Evolutionary conservation across 1,140 invertebrate genomes (phyloP).

Genomic region (Linepithema humile): DNA sequence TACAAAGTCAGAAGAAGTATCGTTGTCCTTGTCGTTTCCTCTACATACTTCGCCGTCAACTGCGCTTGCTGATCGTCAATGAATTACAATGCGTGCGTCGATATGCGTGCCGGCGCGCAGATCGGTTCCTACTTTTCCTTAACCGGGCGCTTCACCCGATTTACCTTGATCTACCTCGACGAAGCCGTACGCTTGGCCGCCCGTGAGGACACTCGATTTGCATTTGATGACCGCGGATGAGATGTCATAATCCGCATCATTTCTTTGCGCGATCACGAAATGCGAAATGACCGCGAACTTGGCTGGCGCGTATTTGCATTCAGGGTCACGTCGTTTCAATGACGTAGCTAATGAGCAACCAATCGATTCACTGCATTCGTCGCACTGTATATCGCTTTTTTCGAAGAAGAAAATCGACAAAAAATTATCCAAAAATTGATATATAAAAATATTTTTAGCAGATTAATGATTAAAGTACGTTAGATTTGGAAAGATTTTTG

Average conservation of each 20-base stretch:
- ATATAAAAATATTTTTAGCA: too few relatives aligned
- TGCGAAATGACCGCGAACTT: slow-evolving; percentile 68
- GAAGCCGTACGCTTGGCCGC: slow-evolving; percentile 34
- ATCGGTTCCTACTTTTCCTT: slow-evolving; percentile 4
- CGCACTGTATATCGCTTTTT: neutral
- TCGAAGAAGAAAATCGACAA: neutral
- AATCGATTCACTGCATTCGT: slow-evolving; percentile 35
- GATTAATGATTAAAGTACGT: too few relatives aligned
- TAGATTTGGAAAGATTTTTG: too few relatives aligned
- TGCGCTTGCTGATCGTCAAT: slow-evolving; percentile 69
- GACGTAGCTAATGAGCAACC: slow-evolving; percentile 58
- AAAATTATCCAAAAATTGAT: too few relatives aligned
- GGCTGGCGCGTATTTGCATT: slow-evolving; percentile 64
- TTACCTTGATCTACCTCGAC: neutral
- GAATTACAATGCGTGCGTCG: slow-evolving; percentile 74
- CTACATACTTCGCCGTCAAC: slow-evolving; percentile 68
- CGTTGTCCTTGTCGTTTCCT: too few relatives aligned
- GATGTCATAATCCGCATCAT: slow-evolving; percentile 65
- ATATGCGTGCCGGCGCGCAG: slow-evolving; percentile 34
- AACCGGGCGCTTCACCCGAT: neutral
- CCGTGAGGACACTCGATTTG: slow-evolving; percentile 58
- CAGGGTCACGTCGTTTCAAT: slow-evolving; percentile 66
- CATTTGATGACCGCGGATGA: slow-evolving; percentile 51
- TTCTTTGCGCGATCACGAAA: slow-evolving; percentile 70
- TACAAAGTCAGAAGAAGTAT: too few relatives aligned